A percentile compares a stretch with the other conserved stretches of the same genome.
Conservation (phyloP, 2,797 vertebrate species). For the Loris lydekkerianus region DNA sequence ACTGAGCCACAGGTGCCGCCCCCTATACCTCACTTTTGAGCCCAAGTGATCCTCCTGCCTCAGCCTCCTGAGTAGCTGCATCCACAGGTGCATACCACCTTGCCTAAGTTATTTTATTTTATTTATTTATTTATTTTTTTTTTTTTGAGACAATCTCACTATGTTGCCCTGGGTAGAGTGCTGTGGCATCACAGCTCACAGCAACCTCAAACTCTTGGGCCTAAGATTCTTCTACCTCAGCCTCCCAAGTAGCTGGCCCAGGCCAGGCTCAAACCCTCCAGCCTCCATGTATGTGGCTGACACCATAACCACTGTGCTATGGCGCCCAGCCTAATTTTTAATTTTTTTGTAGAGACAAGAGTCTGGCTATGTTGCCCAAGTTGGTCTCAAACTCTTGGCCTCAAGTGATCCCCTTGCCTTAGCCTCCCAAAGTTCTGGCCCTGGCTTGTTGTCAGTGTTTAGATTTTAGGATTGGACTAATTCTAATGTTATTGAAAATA, state of each 20-base stretch:
- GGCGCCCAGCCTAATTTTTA: background rate
- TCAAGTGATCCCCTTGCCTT: background rate
- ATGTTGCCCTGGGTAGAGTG: no score
- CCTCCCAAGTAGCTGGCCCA: no score
- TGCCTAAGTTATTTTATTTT: no score
- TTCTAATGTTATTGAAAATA: background rate
- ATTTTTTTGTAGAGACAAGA: background rate
- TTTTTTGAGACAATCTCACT: no score
- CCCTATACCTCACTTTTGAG: background rate
- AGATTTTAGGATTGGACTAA: background rate
- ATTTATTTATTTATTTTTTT: no score
- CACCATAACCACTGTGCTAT: no score
- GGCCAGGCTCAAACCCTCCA: no score
- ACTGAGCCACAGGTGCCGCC: no score
- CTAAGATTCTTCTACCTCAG: no score
- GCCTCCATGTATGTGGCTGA: no score
- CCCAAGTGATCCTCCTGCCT: background rate
- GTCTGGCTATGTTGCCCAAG: background rate
- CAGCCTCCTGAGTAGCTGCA: background rate
- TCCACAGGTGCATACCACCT: background rate
- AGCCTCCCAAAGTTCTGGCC: background rate
- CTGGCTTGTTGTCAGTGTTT: background rate
- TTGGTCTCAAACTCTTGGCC: background rate
- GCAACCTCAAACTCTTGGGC: no score
- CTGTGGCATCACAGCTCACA: no score